phyloP scores from a whole-genome alignment of 1,140 invertebrate species.

The Agraylea sexmaculata region DNA sequence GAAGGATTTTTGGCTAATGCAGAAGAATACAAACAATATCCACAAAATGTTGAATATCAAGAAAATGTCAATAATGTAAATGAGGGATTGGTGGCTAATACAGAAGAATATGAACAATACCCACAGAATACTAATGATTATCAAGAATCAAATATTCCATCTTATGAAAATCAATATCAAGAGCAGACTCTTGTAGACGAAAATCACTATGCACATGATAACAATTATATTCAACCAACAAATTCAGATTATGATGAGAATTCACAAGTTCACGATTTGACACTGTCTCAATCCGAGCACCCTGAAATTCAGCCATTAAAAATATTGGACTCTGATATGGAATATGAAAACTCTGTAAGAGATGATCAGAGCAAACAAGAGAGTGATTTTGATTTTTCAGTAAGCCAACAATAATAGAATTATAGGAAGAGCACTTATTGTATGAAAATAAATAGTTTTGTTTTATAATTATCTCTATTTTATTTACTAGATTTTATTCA shows the following conservation, averaged over 20 bases:
- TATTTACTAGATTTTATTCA: neutral
- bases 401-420: conserved; percentile 6
- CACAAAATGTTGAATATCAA: conserved; percentile 2
- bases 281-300: neutral
- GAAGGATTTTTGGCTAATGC: conserved; percentile 4
- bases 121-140: neutral
- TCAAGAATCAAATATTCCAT: neutral
- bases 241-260: conserved; percentile 12
- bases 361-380: conserved; percentile 16
- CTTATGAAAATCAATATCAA: conserved; percentile 3
- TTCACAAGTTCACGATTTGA: conserved; percentile 1
- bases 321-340: conserved; percentile 19
- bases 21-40: conserved; percentile 7
- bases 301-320: conserved; percentile 11
- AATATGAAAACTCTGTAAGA: conserved; percentile 10
- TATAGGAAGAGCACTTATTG: neutral
- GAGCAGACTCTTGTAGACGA: neutral
- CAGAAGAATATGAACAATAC: neutral
- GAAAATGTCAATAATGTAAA: neutral
- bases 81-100: neutral
- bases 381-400: conserved; percentile 21
- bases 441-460: neutral
- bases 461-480: neutral
- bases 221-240: conserved; percentile 8
- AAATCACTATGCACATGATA: conserved; percentile 3